phyloP scores from a whole-genome alignment of 2,888 invertebrate genomes.

The Halictus ligatus region DNA sequence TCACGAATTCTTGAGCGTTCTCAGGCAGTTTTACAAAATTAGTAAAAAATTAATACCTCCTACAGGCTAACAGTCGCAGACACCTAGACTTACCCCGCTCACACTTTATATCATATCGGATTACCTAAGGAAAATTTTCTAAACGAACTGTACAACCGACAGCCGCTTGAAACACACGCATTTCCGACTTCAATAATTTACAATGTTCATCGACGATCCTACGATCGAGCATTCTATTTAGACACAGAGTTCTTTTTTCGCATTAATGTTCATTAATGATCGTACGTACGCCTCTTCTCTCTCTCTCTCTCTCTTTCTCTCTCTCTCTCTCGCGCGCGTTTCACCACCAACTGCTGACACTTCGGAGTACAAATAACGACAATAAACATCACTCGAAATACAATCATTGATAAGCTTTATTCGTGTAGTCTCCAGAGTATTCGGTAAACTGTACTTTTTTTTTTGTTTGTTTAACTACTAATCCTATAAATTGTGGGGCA shows the following conservation, averaged over 20 bases:
- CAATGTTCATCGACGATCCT: neutral
- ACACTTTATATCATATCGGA: slow-evolving; percentile 32
- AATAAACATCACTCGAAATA: slow-evolving; percentile 68
- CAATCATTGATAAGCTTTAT: slow-evolving; percentile 82
- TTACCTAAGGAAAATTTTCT: slow-evolving; percentile 10
- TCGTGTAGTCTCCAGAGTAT: slow-evolving; percentile 80
- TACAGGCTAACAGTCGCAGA: slow-evolving; percentile 48
- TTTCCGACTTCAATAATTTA: neutral
- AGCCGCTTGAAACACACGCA: slow-evolving; percentile 26
- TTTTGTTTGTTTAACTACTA: slow-evolving; percentile 70
- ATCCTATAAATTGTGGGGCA: slow-evolving; percentile 76
- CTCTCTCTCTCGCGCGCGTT: neutral
- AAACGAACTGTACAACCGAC: slow-evolving; percentile 10
- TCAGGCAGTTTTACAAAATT: slow-evolving; percentile 46
- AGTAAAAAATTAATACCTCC: slow-evolving; percentile 52
- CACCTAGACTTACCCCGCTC: slow-evolving; percentile 27
- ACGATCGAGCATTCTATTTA: slow-evolving; percentile 3
- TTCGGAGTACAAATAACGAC: slow-evolving; percentile 23
- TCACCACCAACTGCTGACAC: neutral
- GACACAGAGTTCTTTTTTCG: neutral
- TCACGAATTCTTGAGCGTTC: slow-evolving; percentile 48
- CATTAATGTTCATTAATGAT: neutral
- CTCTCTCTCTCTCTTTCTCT: no score
- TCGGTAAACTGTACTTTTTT: slow-evolving; percentile 75
- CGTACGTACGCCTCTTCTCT: neutral